These are phyloP conservation scores for Asteroscopus sphinx DNA, from an alignment of 2,888 invertebrate genomes.

Conservation along the genomic window DNA sequence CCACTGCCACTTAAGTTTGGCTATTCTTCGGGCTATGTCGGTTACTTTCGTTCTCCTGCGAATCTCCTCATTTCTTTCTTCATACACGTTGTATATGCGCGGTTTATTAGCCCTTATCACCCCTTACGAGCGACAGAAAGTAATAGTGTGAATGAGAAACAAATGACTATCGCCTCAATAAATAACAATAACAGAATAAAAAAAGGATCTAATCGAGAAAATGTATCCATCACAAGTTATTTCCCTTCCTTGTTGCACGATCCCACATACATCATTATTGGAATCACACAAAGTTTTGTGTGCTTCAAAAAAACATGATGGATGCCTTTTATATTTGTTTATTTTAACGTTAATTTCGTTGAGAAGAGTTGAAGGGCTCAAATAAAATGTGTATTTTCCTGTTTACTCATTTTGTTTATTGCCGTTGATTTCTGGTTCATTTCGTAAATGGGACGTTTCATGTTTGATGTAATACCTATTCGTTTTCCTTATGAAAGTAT, in stretches of 20 bases:
- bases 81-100: no score
- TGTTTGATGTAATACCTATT: background rate
- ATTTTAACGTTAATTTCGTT: conserved; percentile 39
- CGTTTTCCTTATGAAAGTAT: background rate
- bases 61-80: no score
- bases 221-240: conserved; percentile 20
- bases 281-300: conserved; percentile 33
- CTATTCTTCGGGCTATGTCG: no score
- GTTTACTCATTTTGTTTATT: conserved; percentile 6
- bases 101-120: background rate
- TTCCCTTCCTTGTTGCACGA: conserved; percentile 6
- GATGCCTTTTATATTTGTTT: conserved; percentile 38
- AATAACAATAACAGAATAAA: conserved; percentile 8
- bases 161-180: conserved; percentile 8
- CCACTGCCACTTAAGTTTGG: no score
- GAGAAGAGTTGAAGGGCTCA: conserved; percentile 16
- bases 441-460: background rate
- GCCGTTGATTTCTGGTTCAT: background rate
- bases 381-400: conserved; percentile 16
- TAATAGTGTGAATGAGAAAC: background rate
- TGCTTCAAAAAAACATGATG: conserved; percentile 33
- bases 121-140: background rate
- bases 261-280: conserved; percentile 26
- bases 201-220: conserved; percentile 12
- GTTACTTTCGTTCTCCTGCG: no score